Conservation (phyloP, 30 jellyfish, hydroid and myxozoan genomes). For the Hydractinia echinata region DNA sequence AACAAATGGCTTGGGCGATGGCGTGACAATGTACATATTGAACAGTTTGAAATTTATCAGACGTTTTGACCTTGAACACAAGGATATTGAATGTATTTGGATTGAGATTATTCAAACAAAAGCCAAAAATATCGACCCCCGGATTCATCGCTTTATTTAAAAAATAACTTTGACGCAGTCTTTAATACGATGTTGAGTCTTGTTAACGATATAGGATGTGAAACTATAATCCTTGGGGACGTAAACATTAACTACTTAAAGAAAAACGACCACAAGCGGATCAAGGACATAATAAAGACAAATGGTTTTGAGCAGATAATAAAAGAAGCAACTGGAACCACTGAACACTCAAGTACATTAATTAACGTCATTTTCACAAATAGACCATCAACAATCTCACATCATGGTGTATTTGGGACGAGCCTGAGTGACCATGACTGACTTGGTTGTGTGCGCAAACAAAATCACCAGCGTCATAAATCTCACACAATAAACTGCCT, state of each 20-base stretch:
- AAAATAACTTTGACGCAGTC: slow-evolving; percentile 18
- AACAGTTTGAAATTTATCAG: no score
- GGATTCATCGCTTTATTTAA: slow-evolving; percentile 38
- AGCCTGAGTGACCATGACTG: slow-evolving; percentile 47
- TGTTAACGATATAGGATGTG: slow-evolving; percentile 15
- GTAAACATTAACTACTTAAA: slow-evolving; percentile 54
- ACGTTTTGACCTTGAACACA: slow-evolving; percentile 58
- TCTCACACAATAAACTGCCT: slow-evolving; percentile 46
- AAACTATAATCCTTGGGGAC: slow-evolving; percentile 59
- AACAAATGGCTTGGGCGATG: no score
- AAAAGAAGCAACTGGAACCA: slow-evolving; percentile 35
- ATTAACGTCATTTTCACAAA: slow-evolving; percentile 45
- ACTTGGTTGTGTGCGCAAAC: slow-evolving; percentile 61
- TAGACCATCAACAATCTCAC: slow-evolving; percentile 17
- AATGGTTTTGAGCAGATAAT: slow-evolving; percentile 33
- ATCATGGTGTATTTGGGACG: slow-evolving; percentile 37
- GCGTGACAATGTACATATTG: no score
- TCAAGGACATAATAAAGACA: slow-evolving; percentile 13
- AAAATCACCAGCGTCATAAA: slow-evolving; percentile 12
- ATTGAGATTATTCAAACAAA: slow-evolving; percentile 43
- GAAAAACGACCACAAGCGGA: slow-evolving; percentile 29
- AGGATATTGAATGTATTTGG: slow-evolving; percentile 49
- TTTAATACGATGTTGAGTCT: no score
- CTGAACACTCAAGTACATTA: slow-evolving; percentile 31
- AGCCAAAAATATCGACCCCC: slow-evolving; percentile 56